Percentiles rank a stretch among this genome's conserved stretches.
Conservation (phyloP, 2,888 invertebrate genomes). For the Brachylomia viminalis region DNA sequence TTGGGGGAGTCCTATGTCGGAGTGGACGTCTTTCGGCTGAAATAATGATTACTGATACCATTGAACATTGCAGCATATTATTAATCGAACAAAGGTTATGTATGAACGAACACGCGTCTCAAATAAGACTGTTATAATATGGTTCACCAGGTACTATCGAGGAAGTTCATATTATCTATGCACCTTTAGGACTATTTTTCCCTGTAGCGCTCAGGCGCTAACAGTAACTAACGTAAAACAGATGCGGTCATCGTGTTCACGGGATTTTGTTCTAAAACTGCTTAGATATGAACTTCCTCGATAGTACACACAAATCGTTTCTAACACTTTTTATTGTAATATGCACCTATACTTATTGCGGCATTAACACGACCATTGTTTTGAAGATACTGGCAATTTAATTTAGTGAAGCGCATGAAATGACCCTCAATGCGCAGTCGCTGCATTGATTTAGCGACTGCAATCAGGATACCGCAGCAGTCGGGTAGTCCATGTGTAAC, state of each 20-base stretch:
- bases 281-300: too few species aligned
- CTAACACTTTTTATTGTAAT: neutral
- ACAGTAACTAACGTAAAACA: too few species aligned
- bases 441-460: neutral
- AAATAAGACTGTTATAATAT: neutral
- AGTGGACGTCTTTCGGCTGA: neutral
- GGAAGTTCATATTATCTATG: too few species aligned
- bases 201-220: too few species aligned
- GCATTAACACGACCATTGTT: neutral
- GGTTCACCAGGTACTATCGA: neutral
- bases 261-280: too few species aligned
- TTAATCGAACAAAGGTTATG: neutral
- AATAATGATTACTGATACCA: neutral
- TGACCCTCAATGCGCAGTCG: neutral
- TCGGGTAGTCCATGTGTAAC: neutral
- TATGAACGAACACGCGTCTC: neutral
- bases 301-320: neutral
- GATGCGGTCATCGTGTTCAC: too few species aligned
- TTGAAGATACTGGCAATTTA: neutral
- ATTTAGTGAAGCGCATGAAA: neutral
- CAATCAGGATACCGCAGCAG: neutral
- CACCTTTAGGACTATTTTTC: too few species aligned
- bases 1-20: neutral
- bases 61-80: too few species aligned
- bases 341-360: neutral